phyloP scores from a whole-genome alignment of 2,113 vertebrate species.

The Tachuris rubrigastra region DNA sequence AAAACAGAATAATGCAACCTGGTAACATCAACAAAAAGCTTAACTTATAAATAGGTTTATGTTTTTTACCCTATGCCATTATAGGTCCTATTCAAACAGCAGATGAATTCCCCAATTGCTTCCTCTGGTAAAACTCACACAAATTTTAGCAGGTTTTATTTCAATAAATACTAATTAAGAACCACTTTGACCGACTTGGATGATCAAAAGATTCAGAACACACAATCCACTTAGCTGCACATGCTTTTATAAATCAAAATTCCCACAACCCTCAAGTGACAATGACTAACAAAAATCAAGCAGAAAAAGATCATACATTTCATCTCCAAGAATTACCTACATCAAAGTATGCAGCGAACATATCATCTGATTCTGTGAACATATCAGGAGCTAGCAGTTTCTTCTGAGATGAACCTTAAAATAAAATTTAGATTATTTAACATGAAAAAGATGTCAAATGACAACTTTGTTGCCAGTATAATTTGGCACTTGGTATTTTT shows the following conservation, averaged over 20 bases:
- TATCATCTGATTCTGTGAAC: constrained; percentile 99
- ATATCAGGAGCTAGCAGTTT: constrained; percentile 95
- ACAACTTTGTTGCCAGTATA: background rate
- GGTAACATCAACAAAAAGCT: background rate
- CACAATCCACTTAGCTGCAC: background rate
- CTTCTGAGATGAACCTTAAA: constrained; percentile 89
- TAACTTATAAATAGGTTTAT: background rate
- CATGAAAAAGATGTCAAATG: background rate
- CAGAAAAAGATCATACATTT: background rate
- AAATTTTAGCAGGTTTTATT: background rate
- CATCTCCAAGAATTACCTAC: constrained; percentile 75
- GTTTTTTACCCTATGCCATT: background rate
- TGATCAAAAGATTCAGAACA: background rate
- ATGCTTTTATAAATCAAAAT: background rate
- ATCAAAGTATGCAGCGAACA: constrained; percentile 97
- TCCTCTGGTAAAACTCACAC: background rate
- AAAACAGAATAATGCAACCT: background rate
- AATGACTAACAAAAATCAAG: background rate
- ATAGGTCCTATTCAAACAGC: background rate
- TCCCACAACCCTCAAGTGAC: background rate
- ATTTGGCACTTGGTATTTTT: background rate
- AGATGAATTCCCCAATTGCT: background rate
- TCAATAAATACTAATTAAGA: background rate
- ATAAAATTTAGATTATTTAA: constrained; percentile 44
- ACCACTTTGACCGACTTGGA: background rate